phyloP scores from a whole-genome alignment of 1,140 invertebrate genomes.

The Drosophila willistoni region DNA sequence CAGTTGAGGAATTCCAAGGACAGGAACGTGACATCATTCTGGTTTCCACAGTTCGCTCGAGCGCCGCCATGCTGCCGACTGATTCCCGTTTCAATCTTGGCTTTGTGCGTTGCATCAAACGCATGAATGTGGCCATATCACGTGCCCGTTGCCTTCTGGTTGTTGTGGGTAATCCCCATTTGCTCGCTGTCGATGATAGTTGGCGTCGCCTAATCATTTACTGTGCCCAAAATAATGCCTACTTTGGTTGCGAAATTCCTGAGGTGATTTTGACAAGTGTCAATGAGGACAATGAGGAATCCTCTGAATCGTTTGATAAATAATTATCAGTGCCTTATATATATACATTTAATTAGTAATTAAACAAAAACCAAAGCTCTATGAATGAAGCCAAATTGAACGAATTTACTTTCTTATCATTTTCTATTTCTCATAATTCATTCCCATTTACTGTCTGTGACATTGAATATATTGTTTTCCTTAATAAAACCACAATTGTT shows the following conservation, averaged over 20 bases:
- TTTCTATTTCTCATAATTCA: too few relatives aligned
- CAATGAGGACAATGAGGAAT: neutral
- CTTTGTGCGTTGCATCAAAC: constrained; percentile 89
- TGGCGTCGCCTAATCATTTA: constrained; percentile 89
- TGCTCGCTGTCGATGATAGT: constrained; percentile 88
- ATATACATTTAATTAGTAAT: neutral
- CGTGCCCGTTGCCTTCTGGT: constrained; percentile 91
- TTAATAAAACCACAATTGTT: neutral
- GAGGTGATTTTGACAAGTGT: constrained; percentile 27
- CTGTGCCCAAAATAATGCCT: constrained; percentile 86
- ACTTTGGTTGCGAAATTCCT: constrained; percentile 87
- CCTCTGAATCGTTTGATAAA: neutral
- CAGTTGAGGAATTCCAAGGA: constrained; percentile 98
- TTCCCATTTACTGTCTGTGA: neutral
- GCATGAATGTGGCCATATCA: constrained; percentile 94
- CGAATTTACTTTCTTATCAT: neutral
- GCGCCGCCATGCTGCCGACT: constrained; percentile 82
- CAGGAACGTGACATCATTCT: constrained; percentile 92
- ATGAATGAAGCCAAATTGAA: neutral
- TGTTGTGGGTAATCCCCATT: constrained; percentile 92
- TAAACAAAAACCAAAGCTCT: neutral
- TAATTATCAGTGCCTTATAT: neutral
- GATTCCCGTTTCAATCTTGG: constrained; percentile 88
- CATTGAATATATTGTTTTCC: neutral
- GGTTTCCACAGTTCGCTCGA: constrained; percentile 92